Evolutionary conservation across 2,797 vertebrate species (phyloP).

Genomic region (Varecia variegata): DNA sequence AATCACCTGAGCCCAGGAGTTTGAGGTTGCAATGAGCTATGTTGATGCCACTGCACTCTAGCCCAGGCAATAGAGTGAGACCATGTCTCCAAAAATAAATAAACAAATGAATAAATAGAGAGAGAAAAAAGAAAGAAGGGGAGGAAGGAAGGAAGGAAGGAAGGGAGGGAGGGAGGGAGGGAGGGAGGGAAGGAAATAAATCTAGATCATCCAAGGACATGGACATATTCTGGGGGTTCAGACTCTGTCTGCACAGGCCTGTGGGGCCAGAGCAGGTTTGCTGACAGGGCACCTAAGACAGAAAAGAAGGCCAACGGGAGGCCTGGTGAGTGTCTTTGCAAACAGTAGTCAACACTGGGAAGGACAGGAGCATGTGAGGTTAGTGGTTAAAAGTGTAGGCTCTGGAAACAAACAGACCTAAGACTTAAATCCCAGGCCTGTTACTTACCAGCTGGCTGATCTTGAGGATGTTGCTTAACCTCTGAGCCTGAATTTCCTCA

Average conservation of each 20-base stretch:
- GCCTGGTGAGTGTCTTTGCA: not conserved
- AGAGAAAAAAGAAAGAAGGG: not conserved
- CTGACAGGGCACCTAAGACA: not conserved
- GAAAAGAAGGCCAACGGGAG: not conserved
- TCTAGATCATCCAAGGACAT: not conserved
- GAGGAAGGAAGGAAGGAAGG: not conserved
- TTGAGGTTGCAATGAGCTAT: not conserved
- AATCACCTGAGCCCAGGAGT: not conserved
- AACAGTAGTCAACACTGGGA: not conserved
- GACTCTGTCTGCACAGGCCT: not conserved
- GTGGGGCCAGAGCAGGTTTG: not conserved
- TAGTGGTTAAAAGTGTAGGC: not conserved
- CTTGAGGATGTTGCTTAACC: not conserved
- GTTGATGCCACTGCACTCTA: not conserved
- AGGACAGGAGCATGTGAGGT: not conserved
- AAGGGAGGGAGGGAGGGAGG: no score
- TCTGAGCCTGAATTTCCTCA: not conserved
- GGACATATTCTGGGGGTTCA: not conserved
- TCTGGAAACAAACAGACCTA: not conserved
- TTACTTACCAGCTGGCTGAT: not conserved
- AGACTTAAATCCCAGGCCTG: not conserved
- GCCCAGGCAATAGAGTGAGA: no score
- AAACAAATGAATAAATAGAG: no score
- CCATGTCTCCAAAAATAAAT: not conserved
- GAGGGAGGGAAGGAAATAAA: not conserved